Evolutionary conservation across 1,140 invertebrate genomes (phyloP).

Genomic region (Drosophila sproati): DNA sequence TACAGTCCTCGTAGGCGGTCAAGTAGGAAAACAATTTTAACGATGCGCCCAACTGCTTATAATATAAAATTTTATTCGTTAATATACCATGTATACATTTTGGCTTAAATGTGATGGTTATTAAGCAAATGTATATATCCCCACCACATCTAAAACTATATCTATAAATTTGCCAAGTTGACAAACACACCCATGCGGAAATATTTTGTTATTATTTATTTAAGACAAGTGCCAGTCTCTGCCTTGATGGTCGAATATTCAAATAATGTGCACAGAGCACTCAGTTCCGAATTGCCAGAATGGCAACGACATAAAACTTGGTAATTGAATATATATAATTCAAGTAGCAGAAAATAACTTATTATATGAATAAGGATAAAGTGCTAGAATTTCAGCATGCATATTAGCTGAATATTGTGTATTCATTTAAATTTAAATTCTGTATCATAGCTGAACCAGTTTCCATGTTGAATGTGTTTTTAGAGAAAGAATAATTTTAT

Average conservation of each 20-base stretch:
- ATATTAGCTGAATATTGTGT: not conserved
- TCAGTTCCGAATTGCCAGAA: slow-evolving; percentile 12
- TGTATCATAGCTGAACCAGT: not conserved
- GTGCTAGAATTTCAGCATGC: not conserved
- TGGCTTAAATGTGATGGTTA: slow-evolving; percentile 40
- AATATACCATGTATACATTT: slow-evolving; percentile 46
- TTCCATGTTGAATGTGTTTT: not conserved
- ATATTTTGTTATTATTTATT: slow-evolving; percentile 75
- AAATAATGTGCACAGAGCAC: slow-evolving; percentile 19
- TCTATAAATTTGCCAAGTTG: slow-evolving; percentile 27
- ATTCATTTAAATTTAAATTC: not conserved
- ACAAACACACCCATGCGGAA: slow-evolving; percentile 60
- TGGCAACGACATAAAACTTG: not conserved
- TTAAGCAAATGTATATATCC: slow-evolving; percentile 35
- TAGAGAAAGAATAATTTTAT: not conserved
- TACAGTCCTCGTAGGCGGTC: slow-evolving; percentile 53
- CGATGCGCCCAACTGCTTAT: slow-evolving; percentile 70
- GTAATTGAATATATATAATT: not conserved
- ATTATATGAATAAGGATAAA: not conserved
- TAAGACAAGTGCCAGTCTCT: slow-evolving; percentile 54
- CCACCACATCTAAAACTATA: slow-evolving; percentile 16
- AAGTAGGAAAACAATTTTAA: slow-evolving; percentile 72
- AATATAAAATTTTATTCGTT: slow-evolving; percentile 68
- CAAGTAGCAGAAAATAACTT: not conserved
- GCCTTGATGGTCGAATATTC: slow-evolving; percentile 9